These are phyloP conservation scores for Cygnus olor DNA, from an alignment of 2,797 vertebrate genomes.

Conservation along the genomic window DNA sequence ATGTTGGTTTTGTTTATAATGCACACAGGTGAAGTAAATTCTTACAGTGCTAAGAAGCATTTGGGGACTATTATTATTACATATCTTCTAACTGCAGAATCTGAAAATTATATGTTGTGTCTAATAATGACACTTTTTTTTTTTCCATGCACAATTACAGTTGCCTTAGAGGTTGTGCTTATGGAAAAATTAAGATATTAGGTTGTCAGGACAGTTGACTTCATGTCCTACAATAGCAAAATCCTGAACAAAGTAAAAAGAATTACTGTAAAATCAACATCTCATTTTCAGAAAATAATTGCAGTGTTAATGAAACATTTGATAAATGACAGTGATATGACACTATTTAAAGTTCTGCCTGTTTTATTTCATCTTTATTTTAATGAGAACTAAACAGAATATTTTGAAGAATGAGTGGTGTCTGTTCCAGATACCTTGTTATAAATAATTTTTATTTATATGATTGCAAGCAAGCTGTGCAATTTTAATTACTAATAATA, in stretches of 20 bases:
- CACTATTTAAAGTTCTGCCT: neutral
- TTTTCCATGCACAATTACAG: neutral
- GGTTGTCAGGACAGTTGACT: neutral
- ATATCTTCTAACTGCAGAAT: neutral
- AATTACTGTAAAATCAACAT: neutral
- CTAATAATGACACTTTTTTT: neutral
- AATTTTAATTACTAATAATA: neutral
- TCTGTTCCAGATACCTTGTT: neutral
- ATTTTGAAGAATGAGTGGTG: neutral
- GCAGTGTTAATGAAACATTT: neutral
- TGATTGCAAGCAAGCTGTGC: neutral
- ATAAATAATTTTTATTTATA: neutral
- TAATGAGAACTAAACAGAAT: neutral
- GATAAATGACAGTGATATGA: neutral
- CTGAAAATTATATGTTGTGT: neutral
- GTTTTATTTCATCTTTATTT: constrained; percentile 28
- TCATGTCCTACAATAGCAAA: neutral
- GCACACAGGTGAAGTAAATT: neutral
- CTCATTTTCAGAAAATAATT: neutral
- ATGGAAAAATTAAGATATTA: neutral
- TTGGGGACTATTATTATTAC: neutral
- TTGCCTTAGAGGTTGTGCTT: constrained; percentile 10
- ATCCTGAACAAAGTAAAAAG: neutral
- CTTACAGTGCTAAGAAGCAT: neutral
- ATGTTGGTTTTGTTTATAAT: neutral